These are phyloP conservation scores for Drosophila fungiperda DNA, from an alignment of 2,888 invertebrate genomes.

Conservation along the genomic window DNA sequence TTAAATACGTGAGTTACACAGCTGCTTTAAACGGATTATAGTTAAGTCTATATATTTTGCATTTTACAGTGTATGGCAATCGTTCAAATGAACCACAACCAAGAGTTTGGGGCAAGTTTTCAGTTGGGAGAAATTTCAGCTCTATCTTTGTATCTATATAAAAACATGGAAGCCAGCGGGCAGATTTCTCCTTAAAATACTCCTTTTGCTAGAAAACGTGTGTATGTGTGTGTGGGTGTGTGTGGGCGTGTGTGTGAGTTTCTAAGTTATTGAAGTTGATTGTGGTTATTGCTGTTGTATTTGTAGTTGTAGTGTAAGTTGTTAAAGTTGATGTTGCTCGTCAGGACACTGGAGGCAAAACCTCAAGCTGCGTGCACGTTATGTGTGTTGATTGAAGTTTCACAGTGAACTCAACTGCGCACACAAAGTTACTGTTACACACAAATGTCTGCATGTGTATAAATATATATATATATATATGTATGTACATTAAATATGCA, in stretches of 20 bases:
- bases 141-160: constrained; percentile 36
- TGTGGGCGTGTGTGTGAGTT: constrained; percentile 11
- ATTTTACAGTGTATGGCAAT: not conserved
- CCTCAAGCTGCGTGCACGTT: constrained; percentile 63
- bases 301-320: constrained; percentile 11
- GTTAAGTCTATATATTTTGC: not conserved
- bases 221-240: not conserved
- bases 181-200: constrained; percentile 5
- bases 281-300: constrained; percentile 46
- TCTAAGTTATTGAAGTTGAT: constrained; percentile 62
- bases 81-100: not conserved
- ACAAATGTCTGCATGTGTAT: too few relatives aligned
- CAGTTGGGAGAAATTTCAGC: constrained; percentile 2
- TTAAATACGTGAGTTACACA: not conserved
- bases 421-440: not conserved
- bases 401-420: constrained; percentile 34
- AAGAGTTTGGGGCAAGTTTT: constrained; percentile 14
- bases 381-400: constrained; percentile 63
- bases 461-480: not conserved
- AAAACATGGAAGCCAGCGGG: constrained; percentile 53
- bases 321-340: constrained; percentile 11
- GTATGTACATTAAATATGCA: constrained; percentile 38
- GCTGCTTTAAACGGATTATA: not conserved
- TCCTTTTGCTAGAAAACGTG: not conserved
- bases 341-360: constrained; percentile 12